These are phyloP conservation scores for Geococcyx californianus DNA, from an alignment of 2,113 vertebrate genomes.

Conservation along the genomic window DNA sequence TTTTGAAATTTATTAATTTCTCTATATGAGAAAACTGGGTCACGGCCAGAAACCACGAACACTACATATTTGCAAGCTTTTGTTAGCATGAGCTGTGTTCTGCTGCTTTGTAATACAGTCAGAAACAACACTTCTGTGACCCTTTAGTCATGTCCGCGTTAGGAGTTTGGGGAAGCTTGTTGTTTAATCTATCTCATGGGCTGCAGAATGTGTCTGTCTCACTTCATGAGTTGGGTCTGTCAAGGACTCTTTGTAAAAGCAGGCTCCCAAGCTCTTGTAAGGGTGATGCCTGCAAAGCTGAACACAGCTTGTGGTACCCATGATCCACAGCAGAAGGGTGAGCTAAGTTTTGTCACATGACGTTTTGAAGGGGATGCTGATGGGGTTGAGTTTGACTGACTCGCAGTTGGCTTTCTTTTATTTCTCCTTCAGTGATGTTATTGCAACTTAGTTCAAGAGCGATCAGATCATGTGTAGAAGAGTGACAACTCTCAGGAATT, in stretches of 20 bases:
- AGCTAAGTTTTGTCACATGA: background rate
- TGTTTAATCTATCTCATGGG: background rate
- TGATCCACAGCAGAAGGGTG: background rate
- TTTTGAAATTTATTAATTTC: background rate
- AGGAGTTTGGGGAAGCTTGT: background rate
- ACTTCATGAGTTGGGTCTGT: fast-evolving
- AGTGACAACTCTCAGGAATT: background rate
- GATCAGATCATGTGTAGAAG: background rate
- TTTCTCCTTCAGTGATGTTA: background rate
- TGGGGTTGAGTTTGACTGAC: background rate
- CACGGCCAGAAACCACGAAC: background rate
- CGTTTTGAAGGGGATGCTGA: background rate
- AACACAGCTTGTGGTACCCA: fast-evolving
- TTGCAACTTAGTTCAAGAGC: background rate
- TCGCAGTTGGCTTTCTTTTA: background rate
- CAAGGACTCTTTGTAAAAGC: background rate
- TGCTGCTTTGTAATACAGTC: background rate
- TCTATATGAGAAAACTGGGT: background rate
- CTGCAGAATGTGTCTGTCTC: background rate
- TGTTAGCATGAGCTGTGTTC: background rate
- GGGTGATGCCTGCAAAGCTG: fast-evolving
- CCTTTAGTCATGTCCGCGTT: too few relatives aligned
- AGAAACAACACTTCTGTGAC: background rate
- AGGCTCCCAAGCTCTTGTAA: background rate
- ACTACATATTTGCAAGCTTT: background rate